Conservation (phyloP, 2,797 vertebrate species). For the Anniella stebbinsi region DNA sequence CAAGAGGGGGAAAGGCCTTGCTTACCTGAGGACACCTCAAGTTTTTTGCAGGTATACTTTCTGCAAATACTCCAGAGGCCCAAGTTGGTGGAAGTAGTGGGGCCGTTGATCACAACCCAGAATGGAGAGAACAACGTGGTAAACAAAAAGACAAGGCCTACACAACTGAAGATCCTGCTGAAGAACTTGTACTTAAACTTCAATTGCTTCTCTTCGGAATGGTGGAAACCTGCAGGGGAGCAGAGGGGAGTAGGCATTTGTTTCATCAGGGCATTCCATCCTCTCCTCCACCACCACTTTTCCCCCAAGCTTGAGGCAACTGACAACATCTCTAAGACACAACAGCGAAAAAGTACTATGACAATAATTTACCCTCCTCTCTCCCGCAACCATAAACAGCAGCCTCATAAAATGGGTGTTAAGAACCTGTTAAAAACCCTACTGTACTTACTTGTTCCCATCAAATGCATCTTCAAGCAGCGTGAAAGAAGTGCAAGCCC, state of each 20-base stretch:
- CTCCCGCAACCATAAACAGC: neutral
- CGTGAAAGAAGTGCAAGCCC: neutral
- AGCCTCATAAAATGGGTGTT: neutral
- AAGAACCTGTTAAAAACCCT: neutral
- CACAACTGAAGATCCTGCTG: neutral
- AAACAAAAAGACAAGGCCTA: neutral
- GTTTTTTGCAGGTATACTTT: neutral
- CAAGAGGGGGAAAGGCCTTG: neutral
- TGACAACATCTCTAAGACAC: neutral
- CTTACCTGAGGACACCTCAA: neutral
- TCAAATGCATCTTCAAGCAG: neutral
- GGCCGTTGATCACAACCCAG: neutral
- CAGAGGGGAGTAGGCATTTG: neutral
- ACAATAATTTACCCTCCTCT: neutral
- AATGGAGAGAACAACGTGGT: neutral
- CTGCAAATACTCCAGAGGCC: conserved; percentile 30
- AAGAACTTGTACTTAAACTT: neutral
- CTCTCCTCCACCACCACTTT: neutral
- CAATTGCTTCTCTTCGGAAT: accelerated
- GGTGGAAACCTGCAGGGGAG: accelerated
- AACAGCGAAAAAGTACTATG: neutral
- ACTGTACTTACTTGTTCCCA: neutral
- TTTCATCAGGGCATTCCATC: neutral
- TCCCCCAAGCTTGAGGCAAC: neutral
- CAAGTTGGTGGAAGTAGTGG: accelerated